A percentile compares a stretch with the other conserved stretches of the same genome.
phyloP scores from a whole-genome alignment of 2,888 invertebrate species.

The Thymelicus acteon region DNA sequence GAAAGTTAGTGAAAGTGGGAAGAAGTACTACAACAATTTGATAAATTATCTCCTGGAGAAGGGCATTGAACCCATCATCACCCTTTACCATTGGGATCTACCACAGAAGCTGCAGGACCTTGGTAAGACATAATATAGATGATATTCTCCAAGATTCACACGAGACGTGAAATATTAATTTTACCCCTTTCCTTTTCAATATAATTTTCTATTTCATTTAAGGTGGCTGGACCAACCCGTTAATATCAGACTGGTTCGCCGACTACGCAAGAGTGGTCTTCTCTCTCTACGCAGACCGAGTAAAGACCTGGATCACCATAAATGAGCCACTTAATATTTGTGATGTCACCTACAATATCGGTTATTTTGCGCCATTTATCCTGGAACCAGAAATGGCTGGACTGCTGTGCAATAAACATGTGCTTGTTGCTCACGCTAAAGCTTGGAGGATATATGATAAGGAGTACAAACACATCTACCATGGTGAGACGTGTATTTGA shows the following conservation, averaged over 20 bases:
- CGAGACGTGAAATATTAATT: no score
- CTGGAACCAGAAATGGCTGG: constrained; percentile 67
- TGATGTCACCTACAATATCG: constrained; percentile 61
- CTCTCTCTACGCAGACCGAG: constrained; percentile 84
- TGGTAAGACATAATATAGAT: neutral
- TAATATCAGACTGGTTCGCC: constrained; percentile 85
- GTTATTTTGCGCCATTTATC: constrained; percentile 61
- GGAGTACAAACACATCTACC: constrained; percentile 72
- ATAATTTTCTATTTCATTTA: constrained; percentile 21
- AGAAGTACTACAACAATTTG: constrained; percentile 88
- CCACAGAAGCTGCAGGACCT: constrained; percentile 66
- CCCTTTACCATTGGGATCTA: constrained; percentile 86
- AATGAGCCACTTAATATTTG: constrained; percentile 86
- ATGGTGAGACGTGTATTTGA: constrained; percentile 58
- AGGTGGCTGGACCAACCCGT: constrained; percentile 88
- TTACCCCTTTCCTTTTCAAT: no score
- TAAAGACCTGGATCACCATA: constrained; percentile 88
- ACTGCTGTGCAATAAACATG: constrained; percentile 86
- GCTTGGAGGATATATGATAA: constrained; percentile 84
- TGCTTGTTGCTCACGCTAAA: constrained; percentile 87
- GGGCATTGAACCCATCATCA: constrained; percentile 85
- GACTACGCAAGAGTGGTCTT: constrained; percentile 85
- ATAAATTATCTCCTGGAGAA: constrained; percentile 86
- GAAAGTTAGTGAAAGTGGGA: constrained; percentile 85
- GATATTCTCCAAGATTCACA: no score